Evolutionary conservation across 1,140 invertebrate genomes (phyloP).

Genomic region (Ctenoplectra terminalis): DNA sequence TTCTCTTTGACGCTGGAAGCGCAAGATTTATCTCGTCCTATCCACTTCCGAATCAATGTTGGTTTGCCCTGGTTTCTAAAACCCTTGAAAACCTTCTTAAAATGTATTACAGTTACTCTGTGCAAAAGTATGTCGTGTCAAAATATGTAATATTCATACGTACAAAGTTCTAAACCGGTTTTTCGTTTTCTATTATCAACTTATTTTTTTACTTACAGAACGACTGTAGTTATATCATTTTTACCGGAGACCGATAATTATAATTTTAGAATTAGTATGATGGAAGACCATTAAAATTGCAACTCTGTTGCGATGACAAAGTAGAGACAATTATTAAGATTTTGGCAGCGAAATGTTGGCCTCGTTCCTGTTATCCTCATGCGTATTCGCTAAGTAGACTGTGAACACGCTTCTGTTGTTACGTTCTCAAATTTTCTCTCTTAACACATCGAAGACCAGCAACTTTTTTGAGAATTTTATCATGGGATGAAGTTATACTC

Average conservation of each 20-base stretch:
- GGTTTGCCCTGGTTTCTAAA: slow-evolving; percentile 18
- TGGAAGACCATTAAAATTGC: slow-evolving; percentile 5
- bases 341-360: slow-evolving; percentile 16
- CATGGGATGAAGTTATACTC: no score
- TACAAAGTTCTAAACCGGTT: not conserved
- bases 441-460: no score
- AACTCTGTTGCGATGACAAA: not conserved
- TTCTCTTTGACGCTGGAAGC: slow-evolving; percentile 29
- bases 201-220: not conserved
- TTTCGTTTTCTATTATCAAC: no score
- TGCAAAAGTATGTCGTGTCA: not conserved
- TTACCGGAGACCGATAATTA: not conserved
- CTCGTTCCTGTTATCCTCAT: not conserved
- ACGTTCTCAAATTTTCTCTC: not conserved
- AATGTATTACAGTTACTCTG: not conserved
- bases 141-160: not conserved
- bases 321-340: slow-evolving; percentile 1
- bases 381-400: not conserved
- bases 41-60: slow-evolving; percentile 25
- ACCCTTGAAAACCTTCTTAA: not conserved
- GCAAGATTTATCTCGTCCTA: slow-evolving; percentile 57
- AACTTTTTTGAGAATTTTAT: no score
- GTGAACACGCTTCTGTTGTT: not conserved
- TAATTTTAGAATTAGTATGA: no score
- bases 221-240: no score